Evolutionary conservation across 64 coral and sea anemone genomes (phyloP), one percentile per base, ranked within the genome.

Genomic region (Acropora tenuis): DNA sequence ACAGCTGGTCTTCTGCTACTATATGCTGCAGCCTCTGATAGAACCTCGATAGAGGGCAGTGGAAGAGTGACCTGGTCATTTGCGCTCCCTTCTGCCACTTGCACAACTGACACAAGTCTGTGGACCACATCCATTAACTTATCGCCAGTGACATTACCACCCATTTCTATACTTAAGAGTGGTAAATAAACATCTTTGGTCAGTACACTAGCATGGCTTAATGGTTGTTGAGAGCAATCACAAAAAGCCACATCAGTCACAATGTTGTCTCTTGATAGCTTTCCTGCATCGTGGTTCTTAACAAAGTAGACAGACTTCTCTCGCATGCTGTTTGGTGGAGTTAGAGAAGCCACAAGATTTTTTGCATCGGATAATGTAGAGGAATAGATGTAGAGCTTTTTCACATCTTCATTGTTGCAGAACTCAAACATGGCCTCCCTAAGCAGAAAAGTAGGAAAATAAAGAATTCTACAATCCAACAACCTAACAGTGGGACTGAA

Each of bases 381-480:
- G 49, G 91, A 99, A 49, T 77, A 99, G 40, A 99, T 86, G 47
- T 83, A 96, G 46, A 99, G 49, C 57, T 91, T 87, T 17, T 91
- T 91, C 11, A 95, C 79, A 41, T 99, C 97, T 84, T 99, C 94
- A 77, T 99, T 99, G 75, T 99, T 99, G 84, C 97, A 99, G 88
- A 99, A 99, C 18, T 99, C 97, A 96, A 99, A 99, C 97, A 99
- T 99, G 65, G 89, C 91, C 77, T 77, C 89, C 88, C 97, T 98
- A 58, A n/a, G 16, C 53, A 81, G 57, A 73, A 81, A 80, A 71
- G 19, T 10, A 2, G 8, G 16, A 53, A 16, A 18, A 78, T 15
- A 89, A 78, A 8, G 16, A 6, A 12, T 18, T 65, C 59, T 71
- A 20, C 68, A 71, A 20, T 71, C 20, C 17, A 55, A 55, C 52